Evolutionary conservation across 2,113 vertebrate genomes (phyloP).

Genomic region (Pituophis catenifer): DNA sequence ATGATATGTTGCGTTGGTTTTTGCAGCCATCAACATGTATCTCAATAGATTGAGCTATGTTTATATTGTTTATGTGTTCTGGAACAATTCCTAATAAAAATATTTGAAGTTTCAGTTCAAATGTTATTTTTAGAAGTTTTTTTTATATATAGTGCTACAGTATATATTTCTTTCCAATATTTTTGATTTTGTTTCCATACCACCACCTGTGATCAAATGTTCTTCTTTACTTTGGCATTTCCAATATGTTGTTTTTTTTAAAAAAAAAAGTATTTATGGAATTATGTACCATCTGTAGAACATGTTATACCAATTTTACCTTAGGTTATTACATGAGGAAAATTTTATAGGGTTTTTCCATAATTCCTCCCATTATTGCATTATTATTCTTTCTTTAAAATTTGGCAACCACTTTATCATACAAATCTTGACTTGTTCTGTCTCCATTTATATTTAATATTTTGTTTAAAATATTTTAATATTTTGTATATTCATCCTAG

Average conservation of each 20-base stretch:
- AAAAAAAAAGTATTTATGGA: neutral
- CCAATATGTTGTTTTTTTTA: neutral
- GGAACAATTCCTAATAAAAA: neutral
- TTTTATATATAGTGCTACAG: neutral
- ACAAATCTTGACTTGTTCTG: neutral
- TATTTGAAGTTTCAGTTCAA: neutral
- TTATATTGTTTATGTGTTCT: neutral
- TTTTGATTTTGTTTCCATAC: neutral
- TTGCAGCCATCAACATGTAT: neutral
- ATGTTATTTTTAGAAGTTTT: neutral
- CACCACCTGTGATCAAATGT: neutral
- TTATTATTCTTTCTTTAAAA: neutral
- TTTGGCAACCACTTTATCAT: neutral
- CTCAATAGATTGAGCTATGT: neutral
- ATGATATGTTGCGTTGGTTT: neutral
- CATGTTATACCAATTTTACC: neutral
- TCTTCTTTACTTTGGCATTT: neutral
- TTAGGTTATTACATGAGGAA: neutral
- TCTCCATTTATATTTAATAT: neutral
- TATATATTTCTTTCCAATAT: neutral
- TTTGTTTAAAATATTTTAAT: neutral
- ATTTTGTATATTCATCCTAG: neutral
- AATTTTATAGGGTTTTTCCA: neutral
- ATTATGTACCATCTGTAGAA: neutral
- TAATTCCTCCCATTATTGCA: neutral